Conservation (phyloP, 2,888 invertebrate genomes). For the Tetragonisca angustula region DNA sequence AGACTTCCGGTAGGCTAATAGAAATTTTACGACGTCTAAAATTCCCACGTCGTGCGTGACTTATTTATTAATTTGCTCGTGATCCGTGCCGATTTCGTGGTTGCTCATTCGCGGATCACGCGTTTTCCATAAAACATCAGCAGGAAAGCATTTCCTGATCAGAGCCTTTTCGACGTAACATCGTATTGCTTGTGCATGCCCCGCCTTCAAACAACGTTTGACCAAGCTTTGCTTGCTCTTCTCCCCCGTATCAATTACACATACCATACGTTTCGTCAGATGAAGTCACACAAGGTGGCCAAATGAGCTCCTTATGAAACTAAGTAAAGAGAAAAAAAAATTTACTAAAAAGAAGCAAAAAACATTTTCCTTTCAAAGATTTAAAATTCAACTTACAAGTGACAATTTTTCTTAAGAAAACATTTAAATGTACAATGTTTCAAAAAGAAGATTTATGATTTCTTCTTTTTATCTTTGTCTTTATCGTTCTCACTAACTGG, state of each 20-base stretch:
- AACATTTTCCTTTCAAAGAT: neutral
- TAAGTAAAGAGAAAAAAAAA: neutral
- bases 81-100: slow-evolving; percentile 56
- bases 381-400: neutral
- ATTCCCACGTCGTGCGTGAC: slow-evolving; percentile 41
- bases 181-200: slow-evolving; percentile 67
- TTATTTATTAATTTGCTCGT: slow-evolving; percentile 30
- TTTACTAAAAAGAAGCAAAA: neutral
- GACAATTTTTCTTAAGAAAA: neutral
- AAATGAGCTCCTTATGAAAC: neutral
- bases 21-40: slow-evolving; percentile 33
- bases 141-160: slow-evolving; percentile 72
- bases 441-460: neutral
- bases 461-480: too few species aligned
- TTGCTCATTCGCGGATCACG: slow-evolving; percentile 42
- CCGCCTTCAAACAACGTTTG: slow-evolving; percentile 72
- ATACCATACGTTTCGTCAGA: slow-evolving; percentile 36
- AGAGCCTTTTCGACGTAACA: slow-evolving; percentile 36
- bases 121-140: slow-evolving; percentile 76
- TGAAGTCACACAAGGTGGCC: neutral
- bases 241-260: slow-evolving; percentile 54
- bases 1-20: neutral
- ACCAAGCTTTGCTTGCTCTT: slow-evolving; percentile 56
- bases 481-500: too few species aligned
- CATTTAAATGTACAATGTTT: neutral